Evolutionary conservation across 2,797 vertebrate species (phyloP), one percentile per base, ranked within the genome.

Genomic region (Peromyscus eremicus): DNA sequence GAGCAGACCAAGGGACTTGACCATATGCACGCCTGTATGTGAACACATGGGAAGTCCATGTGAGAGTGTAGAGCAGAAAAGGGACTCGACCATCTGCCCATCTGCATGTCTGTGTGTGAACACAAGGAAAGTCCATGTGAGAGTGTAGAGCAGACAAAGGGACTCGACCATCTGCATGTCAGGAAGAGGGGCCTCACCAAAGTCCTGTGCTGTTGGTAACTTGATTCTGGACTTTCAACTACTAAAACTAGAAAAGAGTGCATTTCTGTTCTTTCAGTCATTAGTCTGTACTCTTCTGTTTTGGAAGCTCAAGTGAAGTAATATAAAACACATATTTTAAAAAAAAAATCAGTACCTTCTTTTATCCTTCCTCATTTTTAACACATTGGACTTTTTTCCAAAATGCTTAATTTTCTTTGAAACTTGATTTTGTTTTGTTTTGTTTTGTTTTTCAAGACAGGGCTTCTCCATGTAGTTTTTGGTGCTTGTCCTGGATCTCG

Each of bases 351-450:
- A 66, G 71, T 85, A 60, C 40, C 2, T 68, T 76, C 79, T 94
- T 91, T 32, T 70, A n/a, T 86, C 16, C 7, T 71, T 92, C 29
- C 5, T 92, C 52, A 13, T 52, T 92, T 66, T 84, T 43, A 43
- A 89, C 2, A 46, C 16, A 64, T 60, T 25, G 2, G 2, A 13
- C 52, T 75, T 57, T 89, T 95, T 95, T 6, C 13, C 70, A 40
- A 57, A 27, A 77, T 43, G 37, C 76, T 94, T 23, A 85, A 86
- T 94, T 92, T 88, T 96, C 19, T 77, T 92, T 85, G 52, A 83
- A 96, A 34, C 81, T 34, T 68, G n/a, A 88, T 52, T 87, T 79
- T 92, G 96, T 49, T 49, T 49, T 49, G 40, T 46, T 46, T 46
- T 46, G 8, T 49, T 49, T 49, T 49, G 46, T 49, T 49, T 49